Evolutionary conservation across 37 sponge, comb jelly and placozoan species (phyloP).

Genomic region (Eunapius fragilis): DNA sequence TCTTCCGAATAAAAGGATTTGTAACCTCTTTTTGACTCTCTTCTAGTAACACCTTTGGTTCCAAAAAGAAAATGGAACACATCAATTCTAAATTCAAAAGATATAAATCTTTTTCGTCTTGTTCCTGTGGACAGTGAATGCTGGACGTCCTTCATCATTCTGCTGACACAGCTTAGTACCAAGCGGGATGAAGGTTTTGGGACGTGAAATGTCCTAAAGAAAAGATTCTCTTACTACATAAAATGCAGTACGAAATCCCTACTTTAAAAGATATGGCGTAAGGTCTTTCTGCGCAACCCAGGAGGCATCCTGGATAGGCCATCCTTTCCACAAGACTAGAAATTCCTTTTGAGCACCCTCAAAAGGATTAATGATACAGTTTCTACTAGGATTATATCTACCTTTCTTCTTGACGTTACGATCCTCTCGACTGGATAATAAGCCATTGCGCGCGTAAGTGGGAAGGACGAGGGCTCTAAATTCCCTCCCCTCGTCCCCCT

Average conservation of each 20-base stretch:
- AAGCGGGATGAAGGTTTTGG: neutral
- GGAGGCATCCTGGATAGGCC: neutral
- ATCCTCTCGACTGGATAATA: neutral
- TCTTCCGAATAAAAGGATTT: too few relatives aligned
- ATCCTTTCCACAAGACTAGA: neutral
- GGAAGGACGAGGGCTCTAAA: too few relatives aligned
- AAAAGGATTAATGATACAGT: neutral
- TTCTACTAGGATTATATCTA: neutral
- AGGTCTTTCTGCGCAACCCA: neutral
- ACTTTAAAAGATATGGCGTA: neutral
- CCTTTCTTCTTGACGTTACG: neutral
- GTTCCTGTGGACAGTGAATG: neutral
- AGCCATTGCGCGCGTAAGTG: neutral
- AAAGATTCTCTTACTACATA: neutral
- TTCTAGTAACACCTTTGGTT: neutral
- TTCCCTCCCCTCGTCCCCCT: too few relatives aligned
- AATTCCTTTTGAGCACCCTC: neutral
- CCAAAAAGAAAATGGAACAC: neutral
- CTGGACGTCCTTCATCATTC: neutral
- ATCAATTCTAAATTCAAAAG: neutral
- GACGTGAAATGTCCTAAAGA: neutral
- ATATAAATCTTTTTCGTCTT: neutral
- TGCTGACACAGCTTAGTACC: neutral
- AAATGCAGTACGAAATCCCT: neutral
- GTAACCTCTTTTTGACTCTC: too few relatives aligned